Evolutionary conservation across 2,888 invertebrate genomes (phyloP).

Genomic region (Hydriomena furcata): DNA sequence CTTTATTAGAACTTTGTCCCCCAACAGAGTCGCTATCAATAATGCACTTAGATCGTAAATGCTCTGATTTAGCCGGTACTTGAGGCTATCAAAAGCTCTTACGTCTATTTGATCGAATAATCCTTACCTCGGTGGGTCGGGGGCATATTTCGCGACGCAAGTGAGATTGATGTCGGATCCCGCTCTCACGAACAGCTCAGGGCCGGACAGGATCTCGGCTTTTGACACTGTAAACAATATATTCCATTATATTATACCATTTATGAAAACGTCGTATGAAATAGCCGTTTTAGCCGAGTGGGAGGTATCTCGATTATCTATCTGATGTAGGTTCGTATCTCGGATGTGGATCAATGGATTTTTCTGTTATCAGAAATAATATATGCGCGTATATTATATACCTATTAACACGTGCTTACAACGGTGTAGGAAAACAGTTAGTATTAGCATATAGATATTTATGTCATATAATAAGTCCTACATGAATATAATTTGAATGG

Average conservation of each 20-base stretch:
- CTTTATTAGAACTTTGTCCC: not conserved
- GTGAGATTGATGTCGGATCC: slow-evolving; percentile 96
- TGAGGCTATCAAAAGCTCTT: slow-evolving; percentile 15
- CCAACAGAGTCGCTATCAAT: not conserved
- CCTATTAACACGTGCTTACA: no score
- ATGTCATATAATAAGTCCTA: no score
- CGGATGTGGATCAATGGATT: no score
- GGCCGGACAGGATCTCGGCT: slow-evolving; percentile 93
- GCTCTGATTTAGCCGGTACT: not conserved
- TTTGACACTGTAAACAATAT: slow-evolving; percentile 88
- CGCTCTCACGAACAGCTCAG: slow-evolving; percentile 93
- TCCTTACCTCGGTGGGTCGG: slow-evolving; percentile 88
- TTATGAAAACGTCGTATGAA: no score
- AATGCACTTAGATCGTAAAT: not conserved
- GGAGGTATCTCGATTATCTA: no score
- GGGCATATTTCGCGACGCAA: slow-evolving; percentile 92
- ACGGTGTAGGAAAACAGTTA: no score
- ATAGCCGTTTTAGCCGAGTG: no score
- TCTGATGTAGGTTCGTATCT: no score
- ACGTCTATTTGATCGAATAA: slow-evolving; percentile 33
- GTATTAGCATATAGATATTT: no score
- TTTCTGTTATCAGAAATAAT: no score
- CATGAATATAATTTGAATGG: no score
- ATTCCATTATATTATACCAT: slow-evolving; percentile 28
- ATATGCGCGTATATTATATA: no score